phyloP scores from a whole-genome alignment of 2,888 invertebrate species.

The Melanophora roralis region DNA sequence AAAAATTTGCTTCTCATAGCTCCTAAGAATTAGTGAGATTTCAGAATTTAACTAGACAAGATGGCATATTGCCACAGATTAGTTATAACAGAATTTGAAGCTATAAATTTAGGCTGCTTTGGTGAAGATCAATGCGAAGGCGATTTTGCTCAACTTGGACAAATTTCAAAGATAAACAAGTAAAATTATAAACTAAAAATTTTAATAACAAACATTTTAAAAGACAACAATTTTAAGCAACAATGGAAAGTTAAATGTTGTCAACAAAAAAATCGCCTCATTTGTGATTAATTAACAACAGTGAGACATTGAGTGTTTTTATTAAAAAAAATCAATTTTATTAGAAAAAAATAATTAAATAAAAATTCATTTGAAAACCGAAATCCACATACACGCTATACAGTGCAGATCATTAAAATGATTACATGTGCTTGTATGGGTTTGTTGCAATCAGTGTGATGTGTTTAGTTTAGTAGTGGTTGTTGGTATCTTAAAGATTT shows the following conservation, averaged over 20 bases:
- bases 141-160: not conserved
- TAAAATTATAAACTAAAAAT: not conserved
- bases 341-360: not conserved
- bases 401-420: slow-evolving; percentile 54
- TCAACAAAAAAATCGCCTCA: slow-evolving; percentile 60
- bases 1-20: slow-evolving; percentile 39
- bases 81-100: not conserved
- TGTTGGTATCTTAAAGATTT: slow-evolving; percentile 33
- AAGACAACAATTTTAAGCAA: slow-evolving; percentile 7
- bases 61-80: not conserved
- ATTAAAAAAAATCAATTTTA: not conserved
- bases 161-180: slow-evolving; percentile 30
- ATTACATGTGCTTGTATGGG: slow-evolving; percentile 5
- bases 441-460: not conserved
- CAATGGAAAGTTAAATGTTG: slow-evolving; percentile 34
- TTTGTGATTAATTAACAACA: slow-evolving; percentile 60
- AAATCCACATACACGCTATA: slow-evolving; percentile 27
- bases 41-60: slow-evolving; percentile 43
- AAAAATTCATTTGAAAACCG: slow-evolving; percentile 58
- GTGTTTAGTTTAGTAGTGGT: not conserved
- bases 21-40: slow-evolving; percentile 44
- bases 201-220: too few species aligned
- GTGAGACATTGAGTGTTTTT: slow-evolving; percentile 35
- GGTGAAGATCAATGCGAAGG: not conserved
- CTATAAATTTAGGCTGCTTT: not conserved